Conservation (phyloP, 2,797 vertebrate species). For the Apodemus agrarius region DNA sequence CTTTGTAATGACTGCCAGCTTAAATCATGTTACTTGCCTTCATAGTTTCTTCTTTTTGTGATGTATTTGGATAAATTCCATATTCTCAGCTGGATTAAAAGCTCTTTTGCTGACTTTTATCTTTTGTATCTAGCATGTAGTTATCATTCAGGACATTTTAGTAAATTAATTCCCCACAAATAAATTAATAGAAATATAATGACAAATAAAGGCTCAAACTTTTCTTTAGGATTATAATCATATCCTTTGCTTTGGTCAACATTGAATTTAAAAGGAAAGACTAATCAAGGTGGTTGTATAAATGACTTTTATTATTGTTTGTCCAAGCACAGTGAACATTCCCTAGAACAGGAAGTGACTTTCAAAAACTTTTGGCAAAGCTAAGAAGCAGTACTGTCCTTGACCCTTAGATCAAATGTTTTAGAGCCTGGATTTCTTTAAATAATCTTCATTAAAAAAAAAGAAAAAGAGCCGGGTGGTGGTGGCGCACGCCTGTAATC, state of each 20-base stretch:
- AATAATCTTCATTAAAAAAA: slow-evolving; percentile 46
- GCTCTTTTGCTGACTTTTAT: neutral
- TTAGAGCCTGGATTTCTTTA: slow-evolving; percentile 61
- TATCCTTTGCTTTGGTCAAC: slow-evolving; percentile 30
- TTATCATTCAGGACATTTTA: slow-evolving; percentile 35
- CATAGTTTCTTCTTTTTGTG: neutral
- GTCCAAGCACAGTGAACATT: slow-evolving; percentile 70
- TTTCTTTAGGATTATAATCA: neutral
- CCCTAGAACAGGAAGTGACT: slow-evolving; percentile 74
- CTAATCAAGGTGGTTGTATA: slow-evolving; percentile 61
- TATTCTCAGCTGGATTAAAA: neutral
- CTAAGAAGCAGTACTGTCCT: slow-evolving; percentile 65
- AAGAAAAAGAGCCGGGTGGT: too few relatives aligned
- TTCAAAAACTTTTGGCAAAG: slow-evolving; percentile 67
- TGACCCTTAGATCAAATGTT: slow-evolving; percentile 70
- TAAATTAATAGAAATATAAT: slow-evolving; percentile 51
- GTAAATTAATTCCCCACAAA: slow-evolving; percentile 9
- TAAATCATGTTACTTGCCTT: neutral
- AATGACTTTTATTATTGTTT: slow-evolving; percentile 75
- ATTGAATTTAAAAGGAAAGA: slow-evolving; percentile 60
- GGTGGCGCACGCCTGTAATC: too few relatives aligned
- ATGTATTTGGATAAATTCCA: neutral
- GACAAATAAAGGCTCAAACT: slow-evolving; percentile 34
- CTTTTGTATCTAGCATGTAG: neutral
- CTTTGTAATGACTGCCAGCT: neutral